Evolutionary conservation across 2,888 invertebrate species (phyloP), one percentile per base, ranked within the genome.

Genomic region (Chelonus formosanus): DNA sequence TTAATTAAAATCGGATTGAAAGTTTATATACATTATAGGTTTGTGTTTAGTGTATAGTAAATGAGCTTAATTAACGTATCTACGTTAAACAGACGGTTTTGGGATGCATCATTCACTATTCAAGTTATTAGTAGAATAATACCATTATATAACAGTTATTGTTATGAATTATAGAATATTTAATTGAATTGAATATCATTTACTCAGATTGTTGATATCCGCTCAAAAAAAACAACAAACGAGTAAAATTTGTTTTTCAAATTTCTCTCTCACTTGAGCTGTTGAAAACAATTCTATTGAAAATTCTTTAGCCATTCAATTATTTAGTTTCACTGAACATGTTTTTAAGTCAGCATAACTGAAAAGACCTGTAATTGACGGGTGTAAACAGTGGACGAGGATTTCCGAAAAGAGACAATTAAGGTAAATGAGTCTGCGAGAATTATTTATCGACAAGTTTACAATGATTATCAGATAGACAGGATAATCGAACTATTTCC

Each of bases 1-100:
- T n/a, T 48, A 31, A 48, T 48, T 48, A 48, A 48, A 48, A 48
- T 48, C 31, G 4, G 31, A 48, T 48, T 48, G 5, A 6, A 10
- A 48, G 10, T 48, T 4, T 31, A 48, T 10, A 48, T 20, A 34
- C 34, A 35, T 20, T 20, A 59, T 8, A 34, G 7, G n/a, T 48
- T 50, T 59, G 35, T 47, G 7, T 6, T 31, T 64, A 56, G 54
- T 52, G 65, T 67, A 63, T 67, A 61, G 61, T 61, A 57, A 71
- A 71, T 70, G 67, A 68, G 70, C 67, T 71, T 70, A 70, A 71
- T 71, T 70, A 71, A 71, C 70, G 71, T 62, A 63, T 55, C 65
- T 68, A 70, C 56, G 44, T 31, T n/a, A 36, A 55, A 32, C 60
- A 40, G 40, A 47, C 48, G 35, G 20, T 59, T 50, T 10, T 44